Evolutionary conservation across 2,797 vertebrate genomes (phyloP), one percentile per base, ranked within the genome.

Genomic region (Microchirus variegatus): DNA sequence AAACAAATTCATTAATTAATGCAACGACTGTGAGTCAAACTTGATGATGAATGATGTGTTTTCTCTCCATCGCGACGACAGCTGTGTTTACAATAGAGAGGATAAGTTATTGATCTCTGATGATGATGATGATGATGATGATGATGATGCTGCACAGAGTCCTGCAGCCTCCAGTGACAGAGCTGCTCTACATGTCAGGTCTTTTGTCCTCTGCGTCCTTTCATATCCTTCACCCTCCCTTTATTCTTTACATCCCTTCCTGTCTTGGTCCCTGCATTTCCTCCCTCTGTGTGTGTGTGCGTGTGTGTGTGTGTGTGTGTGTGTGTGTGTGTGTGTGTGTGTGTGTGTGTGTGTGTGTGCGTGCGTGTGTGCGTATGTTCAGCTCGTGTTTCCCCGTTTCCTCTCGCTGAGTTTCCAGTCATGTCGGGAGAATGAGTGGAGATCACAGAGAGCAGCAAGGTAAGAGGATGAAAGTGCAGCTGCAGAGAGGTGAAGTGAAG

Each of bases 361-460:
- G n/a, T n/a, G n/a, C n/a, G n/a, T n/a, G n/a, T 19, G 22, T 22
- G 22, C 22, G 42, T 53, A 22, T 45, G 53, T 63, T 60, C 45
- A 47, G 57, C 53, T 15, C 65, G 40, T 64, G 63, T 72, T 75
- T 17, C 50, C 55, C 35, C 5, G 1, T 63, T 35, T 61, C 46
- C 53, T 57, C 52, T 67, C 38, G 48, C 53, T 2, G 2, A 94
- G 80, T 82, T 92, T 77, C 40, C 43, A 16, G 41, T 17, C 16
- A 9, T 50, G 52, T 88, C 92, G 47, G 91, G 93, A 91, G 82
- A 18, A 7, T 91, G 93, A 62, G 93, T 90, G 72, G 93, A 92
- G 77, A 89, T 90, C 75, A 89, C 88, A 65, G 54, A 89, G 78
- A 93, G 92, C 71, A 94, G 95, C 94, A 95, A 96, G 90, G 84